A percentile compares a stretch with the other conserved stretches of the same genome.
These are phyloP conservation scores for Marronus borbonicus DNA, from an alignment of 2,888 invertebrate species.

Conservation along the genomic window DNA sequence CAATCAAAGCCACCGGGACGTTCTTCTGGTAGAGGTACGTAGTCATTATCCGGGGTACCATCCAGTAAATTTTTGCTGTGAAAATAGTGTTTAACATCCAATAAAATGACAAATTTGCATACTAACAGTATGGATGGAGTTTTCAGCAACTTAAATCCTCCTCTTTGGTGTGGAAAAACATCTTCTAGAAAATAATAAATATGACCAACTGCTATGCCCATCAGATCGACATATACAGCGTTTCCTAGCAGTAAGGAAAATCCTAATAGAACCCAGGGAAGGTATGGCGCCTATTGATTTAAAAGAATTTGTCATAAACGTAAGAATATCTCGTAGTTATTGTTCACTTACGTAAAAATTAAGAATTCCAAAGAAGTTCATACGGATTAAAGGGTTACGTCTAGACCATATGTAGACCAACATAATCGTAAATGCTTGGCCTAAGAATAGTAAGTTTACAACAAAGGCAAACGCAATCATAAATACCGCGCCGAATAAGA, in stretches of 20 bases:
- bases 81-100: constrained; percentile 53
- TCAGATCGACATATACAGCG: constrained; percentile 95
- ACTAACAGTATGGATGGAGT: constrained; percentile 94
- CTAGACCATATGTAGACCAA: constrained; percentile 99
- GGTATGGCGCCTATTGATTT: constrained; percentile 89
- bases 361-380: constrained; percentile 98
- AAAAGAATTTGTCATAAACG: constrained; percentile 58
- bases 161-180: constrained; percentile 93
- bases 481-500: constrained; percentile 89
- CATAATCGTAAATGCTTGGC: constrained; percentile 99
- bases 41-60: constrained; percentile 85
- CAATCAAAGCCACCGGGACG: constrained; percentile 64
- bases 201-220: constrained; percentile 99
- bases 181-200: constrained; percentile 99
- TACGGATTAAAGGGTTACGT: constrained; percentile 93
- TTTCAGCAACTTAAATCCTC: constrained; percentile 91
- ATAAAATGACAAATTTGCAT: background rate
- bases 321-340: background rate
- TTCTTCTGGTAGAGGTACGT: constrained; percentile 89
- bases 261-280: constrained; percentile 97
- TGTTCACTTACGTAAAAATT: constrained; percentile 85
- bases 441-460: constrained; percentile 96
- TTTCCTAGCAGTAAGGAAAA: constrained; percentile 98
- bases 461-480: constrained; percentile 98
- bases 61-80: constrained; percentile 90